Evolutionary conservation across 1,140 invertebrate genomes (phyloP), one percentile per base, ranked within the genome.

Genomic region (Maniola jurtina): DNA sequence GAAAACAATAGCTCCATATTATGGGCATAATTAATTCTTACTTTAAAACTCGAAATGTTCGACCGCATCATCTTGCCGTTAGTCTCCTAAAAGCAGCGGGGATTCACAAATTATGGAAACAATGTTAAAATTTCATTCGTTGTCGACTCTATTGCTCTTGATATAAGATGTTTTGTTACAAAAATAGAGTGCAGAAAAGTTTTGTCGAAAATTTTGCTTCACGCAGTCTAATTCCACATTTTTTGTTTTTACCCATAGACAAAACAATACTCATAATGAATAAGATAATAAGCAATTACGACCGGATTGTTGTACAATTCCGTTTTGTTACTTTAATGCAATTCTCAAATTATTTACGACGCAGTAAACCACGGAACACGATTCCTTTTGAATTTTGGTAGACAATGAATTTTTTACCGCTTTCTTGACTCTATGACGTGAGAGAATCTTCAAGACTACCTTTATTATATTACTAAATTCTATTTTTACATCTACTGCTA

Each of bases 21-120:
- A 81, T 83, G 84, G 80, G 76, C 78, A 84, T 87, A 86, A 88
- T 89, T 87, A 89, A 84, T 84, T 83, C 77, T 77, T 75, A 68
- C 64, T 73, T 76, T 68, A 25, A 79, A 84, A 73, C 76, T 73
- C 73, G 66, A 79, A 78, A 81, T 71, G 72, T 81, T 83, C 79
- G 73, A 80, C 83, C 80, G 76, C 77, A 86, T 77, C 81, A 80
- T 81, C 76, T 79, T 77, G 77, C 86, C 80, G 85, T 90, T 89
- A 88, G 74, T 73, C 78, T 86, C 79, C 70, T 83, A 86, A 89
- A 84, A 77, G 52, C 84, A 86, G 81, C 83, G 73, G 83, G 79
- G 52, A 61, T 64, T 57, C 64, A 64, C 13, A 38, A 64, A 64
- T 67, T 74, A 75, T 61, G 56, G 64, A 68, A 45, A 16, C 64